Evolutionary conservation across 1,140 invertebrate genomes (phyloP).

Genomic region (Drosophila takahashii): DNA sequence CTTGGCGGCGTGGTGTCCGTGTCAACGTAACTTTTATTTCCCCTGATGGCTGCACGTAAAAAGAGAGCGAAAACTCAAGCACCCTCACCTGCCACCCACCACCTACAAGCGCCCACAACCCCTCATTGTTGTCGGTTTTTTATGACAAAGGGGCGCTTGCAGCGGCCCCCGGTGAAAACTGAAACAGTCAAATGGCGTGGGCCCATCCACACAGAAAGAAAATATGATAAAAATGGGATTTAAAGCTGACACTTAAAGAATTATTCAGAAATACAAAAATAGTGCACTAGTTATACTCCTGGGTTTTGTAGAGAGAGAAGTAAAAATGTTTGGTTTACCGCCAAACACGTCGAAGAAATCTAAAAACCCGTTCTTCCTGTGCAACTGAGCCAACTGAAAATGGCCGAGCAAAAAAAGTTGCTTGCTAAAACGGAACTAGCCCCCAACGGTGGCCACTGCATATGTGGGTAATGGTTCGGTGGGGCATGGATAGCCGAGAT

Average conservation of each 20-base stretch:
- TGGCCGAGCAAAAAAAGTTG: slow-evolving; percentile 39
- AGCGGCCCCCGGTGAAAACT: slow-evolving; percentile 55
- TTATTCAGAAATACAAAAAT: not conserved
- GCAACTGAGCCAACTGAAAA: slow-evolving; percentile 18
- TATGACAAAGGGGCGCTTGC: slow-evolving; percentile 62
- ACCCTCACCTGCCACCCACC: slow-evolving; percentile 32
- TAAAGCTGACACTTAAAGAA: too few species aligned
- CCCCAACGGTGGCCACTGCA: slow-evolving; percentile 36
- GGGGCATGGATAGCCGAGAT: slow-evolving; percentile 50
- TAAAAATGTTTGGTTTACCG: not conserved
- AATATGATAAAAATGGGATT: not conserved
- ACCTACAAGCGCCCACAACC: slow-evolving; percentile 13
- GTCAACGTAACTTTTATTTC: slow-evolving; percentile 82
- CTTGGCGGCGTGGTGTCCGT: slow-evolving; percentile 69
- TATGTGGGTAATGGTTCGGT: slow-evolving; percentile 22
- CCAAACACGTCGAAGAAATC: not conserved
- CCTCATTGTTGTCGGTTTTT: slow-evolving; percentile 72
- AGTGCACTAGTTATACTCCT: not conserved
- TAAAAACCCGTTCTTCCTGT: not conserved
- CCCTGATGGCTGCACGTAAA: slow-evolving; percentile 61
- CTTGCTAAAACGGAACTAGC: slow-evolving; percentile 77
- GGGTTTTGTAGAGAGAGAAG: not conserved
- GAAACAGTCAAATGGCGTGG: slow-evolving; percentile 71
- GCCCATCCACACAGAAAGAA: slow-evolving; percentile 20
- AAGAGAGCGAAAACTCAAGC: slow-evolving; percentile 27